Percentiles rank a stretch among this genome's conserved stretches.
Evolutionary conservation across 2,113 vertebrate species (phyloP).

Genomic region (Xerus inauris): DNA sequence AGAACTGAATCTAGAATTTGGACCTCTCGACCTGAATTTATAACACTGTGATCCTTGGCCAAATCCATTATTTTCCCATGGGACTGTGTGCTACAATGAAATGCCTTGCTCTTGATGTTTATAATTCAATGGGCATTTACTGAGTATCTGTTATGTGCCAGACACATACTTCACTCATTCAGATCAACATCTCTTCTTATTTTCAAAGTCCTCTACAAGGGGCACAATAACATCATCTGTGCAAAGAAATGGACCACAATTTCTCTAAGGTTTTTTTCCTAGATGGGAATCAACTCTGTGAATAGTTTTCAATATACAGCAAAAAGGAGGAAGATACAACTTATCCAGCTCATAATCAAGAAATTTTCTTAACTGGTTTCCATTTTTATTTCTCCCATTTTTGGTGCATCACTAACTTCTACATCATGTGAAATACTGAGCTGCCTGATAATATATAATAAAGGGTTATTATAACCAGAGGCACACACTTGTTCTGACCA

Average conservation of each 20-base stretch:
- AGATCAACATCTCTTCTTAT: background rate
- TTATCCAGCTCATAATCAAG: background rate
- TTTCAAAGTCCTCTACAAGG: background rate
- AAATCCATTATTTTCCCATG: background rate
- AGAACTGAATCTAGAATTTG: background rate
- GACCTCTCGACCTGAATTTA: background rate
- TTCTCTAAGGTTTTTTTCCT: background rate
- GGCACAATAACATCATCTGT: background rate
- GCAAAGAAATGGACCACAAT: background rate
- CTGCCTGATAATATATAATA: background rate
- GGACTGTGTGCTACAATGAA: background rate
- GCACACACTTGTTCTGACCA: background rate
- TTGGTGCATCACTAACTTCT: background rate
- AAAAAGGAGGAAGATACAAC: background rate
- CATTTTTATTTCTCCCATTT: conserved; percentile 7
- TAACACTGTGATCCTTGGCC: background rate
- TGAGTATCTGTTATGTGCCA: background rate
- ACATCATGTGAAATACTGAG: background rate
- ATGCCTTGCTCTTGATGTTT: background rate
- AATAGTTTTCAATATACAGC: background rate
- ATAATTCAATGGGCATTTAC: background rate
- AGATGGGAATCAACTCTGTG: background rate
- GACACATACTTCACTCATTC: background rate
- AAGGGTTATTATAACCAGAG: background rate
- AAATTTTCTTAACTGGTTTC: background rate